Conservation (phyloP, 2,888 invertebrate species). For the Quadroppia sp. region DNA sequence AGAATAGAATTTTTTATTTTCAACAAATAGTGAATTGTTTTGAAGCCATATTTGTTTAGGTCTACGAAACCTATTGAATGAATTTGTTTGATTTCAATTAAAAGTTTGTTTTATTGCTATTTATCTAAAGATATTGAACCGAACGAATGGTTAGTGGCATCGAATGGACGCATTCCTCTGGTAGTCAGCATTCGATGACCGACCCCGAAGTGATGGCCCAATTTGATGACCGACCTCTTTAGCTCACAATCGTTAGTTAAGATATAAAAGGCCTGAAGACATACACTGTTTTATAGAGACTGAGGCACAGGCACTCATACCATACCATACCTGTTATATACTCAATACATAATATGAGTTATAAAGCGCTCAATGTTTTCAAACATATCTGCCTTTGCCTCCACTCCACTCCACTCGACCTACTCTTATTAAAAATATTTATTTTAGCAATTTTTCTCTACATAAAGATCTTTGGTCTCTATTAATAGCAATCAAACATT, state of each 20-base stretch:
- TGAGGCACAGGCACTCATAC: not conserved
- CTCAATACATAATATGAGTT: conserved; percentile 4
- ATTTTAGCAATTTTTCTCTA: conserved; percentile 18
- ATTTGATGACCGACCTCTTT: conserved; percentile 38
- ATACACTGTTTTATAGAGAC: not conserved
- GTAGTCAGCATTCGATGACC: conserved; percentile 26
- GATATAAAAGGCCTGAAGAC: conserved; percentile 4
- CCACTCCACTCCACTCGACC: not conserved
- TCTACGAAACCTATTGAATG: not conserved
- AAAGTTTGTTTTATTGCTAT: not conserved
- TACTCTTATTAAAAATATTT: conserved; percentile 27
- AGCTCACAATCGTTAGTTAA: conserved; percentile 19
- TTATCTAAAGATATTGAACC: not conserved
- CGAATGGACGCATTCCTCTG: not conserved
- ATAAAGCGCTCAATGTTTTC: conserved; percentile 10
- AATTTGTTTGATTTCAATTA: not conserved
- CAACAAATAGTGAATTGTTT: not conserved
- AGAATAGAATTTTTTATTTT: not conserved
- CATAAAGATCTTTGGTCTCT: not conserved
- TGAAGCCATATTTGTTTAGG: not conserved
- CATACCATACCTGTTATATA: not conserved
- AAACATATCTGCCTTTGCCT: not conserved
- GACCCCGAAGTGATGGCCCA: conserved; percentile 32
- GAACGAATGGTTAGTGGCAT: not conserved
- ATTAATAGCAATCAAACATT: not conserved